Percentiles rank a stretch among this genome's conserved stretches.
phyloP scores from a whole-genome alignment of 2,888 invertebrate genomes.

The Pherbina coryleti region DNA sequence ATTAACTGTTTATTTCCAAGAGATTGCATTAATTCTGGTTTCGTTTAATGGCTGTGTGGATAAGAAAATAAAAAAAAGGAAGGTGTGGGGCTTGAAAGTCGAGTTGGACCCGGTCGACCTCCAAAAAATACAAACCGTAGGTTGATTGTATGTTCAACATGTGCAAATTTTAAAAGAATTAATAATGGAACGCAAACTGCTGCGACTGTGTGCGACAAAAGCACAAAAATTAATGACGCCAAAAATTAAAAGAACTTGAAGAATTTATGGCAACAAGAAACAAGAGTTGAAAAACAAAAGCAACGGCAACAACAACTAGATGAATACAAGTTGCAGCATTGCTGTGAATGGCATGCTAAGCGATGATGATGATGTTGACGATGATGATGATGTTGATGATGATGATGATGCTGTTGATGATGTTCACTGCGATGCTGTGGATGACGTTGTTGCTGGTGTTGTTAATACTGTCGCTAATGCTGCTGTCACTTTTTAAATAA shows the following conservation, averaged over 20 bases:
- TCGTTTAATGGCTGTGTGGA: background rate
- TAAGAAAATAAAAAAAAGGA: background rate
- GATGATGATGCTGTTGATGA: background rate
- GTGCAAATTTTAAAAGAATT: background rate
- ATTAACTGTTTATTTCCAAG: background rate
- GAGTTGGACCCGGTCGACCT: constrained; percentile 13
- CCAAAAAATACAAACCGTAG: constrained; percentile 5
- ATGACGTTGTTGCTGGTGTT: background rate
- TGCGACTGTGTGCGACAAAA: background rate
- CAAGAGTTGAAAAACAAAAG: background rate
- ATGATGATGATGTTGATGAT: background rate
- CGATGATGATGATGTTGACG: background rate
- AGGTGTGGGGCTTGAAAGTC: constrained; percentile 1
- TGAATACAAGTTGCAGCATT: background rate
- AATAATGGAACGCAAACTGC: background rate
- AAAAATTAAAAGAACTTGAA: background rate
- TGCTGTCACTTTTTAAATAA: background rate
- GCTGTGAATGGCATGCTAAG: background rate
- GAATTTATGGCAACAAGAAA: background rate
- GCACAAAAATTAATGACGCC: background rate
- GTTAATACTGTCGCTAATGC: background rate
- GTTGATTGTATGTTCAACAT: background rate
- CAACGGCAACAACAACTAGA: background rate
- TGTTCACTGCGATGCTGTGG: background rate
- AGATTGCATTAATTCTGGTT: constrained; percentile 16